Base-by-base conservation (phyloP, 1,140 invertebrate species). In the Archegozetes longisetosus region DNA sequence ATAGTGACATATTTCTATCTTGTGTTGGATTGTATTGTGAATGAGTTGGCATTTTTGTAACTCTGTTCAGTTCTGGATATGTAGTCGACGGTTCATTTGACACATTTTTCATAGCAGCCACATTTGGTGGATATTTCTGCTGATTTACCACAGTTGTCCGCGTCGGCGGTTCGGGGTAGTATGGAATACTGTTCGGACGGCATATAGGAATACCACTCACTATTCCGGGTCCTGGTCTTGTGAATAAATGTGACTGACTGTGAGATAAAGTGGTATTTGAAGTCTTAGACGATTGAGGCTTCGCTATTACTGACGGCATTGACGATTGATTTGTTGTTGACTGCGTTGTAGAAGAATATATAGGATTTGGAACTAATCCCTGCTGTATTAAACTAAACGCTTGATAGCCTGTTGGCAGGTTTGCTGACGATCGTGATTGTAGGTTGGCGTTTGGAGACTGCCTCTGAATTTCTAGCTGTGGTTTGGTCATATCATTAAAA, bases 311-410 rank as follows among this genome's bases (percentile, higher is more conserved):
- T 40, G 32, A 40, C 17, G 32, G 32, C 32, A 17, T 40, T 40
- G 32, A 9, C n/a, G n/a, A n/a, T n/a, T n/a, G n/a, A n/a, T n/a
- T n/a, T 4, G 26, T 20, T 3, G 17, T 20, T 12, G 29, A 55
- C 22, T 29, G 29, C 20, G 53, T 55, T 55, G 53, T 14, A 26
- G 53, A 49, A 73, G 69, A 25, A 40, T 40, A 40, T 40, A 17
- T 9, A 40, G 32, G 32, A 40, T 40, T 74, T 48, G 74, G 72
- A 32, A 75, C 71, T 27, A 75, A 67, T 17, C 73, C 73, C 63
- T 75, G 72, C 60, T 74, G 72, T 58, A 75, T 74, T 27, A 75
- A 65, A 62, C 68, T 71, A 60, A 70, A 64, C 26, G 66, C 32
- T n/a, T 58, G 27, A 68, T 1, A 17, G n/a, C 9, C 4, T 22